Conservation (phyloP, 2,888 invertebrate genomes). For the Maniola hyperantus region DNA sequence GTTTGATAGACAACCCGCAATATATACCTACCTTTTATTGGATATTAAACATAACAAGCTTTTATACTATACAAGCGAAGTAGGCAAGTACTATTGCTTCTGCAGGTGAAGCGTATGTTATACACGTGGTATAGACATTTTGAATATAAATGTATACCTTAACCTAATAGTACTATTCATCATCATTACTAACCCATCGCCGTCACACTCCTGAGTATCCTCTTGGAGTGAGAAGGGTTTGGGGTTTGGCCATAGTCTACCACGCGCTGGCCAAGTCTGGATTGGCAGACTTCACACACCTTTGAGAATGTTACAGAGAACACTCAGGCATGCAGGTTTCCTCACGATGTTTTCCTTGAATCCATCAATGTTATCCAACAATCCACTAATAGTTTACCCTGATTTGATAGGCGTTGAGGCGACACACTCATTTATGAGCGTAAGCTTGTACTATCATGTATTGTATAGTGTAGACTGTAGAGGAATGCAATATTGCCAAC, state of each 20-base stretch:
- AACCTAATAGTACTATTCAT: too few species aligned
- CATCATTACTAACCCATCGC: too few species aligned
- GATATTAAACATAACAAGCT: conserved; percentile 12
- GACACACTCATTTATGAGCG: not conserved
- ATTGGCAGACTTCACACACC: too few species aligned
- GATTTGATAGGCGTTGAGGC: conserved; percentile 18
- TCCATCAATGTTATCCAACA: too few species aligned
- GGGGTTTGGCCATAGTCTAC: too few species aligned
- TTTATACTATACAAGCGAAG: not conserved
- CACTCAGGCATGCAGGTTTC: too few species aligned
- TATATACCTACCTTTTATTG: conserved; percentile 6
- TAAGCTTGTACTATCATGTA: conserved; percentile 20
- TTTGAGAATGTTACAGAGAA: too few species aligned
- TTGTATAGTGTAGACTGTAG: conserved; percentile 46
- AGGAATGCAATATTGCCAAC: conserved; percentile 73
- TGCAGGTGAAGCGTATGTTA: not conserved
- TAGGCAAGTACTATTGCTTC: not conserved
- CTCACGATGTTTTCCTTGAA: too few species aligned
- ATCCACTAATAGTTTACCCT: not conserved
- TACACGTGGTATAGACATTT: not conserved
- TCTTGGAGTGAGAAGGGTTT: too few species aligned
- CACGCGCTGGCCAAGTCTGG: too few species aligned
- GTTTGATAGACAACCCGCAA: conserved; percentile 20
- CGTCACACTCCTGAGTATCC: too few species aligned
- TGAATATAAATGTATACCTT: too few species aligned